phyloP scores from a whole-genome alignment of 53 echinoderm and acorn worm genomes.

The Apostichopus leukothele region DNA sequence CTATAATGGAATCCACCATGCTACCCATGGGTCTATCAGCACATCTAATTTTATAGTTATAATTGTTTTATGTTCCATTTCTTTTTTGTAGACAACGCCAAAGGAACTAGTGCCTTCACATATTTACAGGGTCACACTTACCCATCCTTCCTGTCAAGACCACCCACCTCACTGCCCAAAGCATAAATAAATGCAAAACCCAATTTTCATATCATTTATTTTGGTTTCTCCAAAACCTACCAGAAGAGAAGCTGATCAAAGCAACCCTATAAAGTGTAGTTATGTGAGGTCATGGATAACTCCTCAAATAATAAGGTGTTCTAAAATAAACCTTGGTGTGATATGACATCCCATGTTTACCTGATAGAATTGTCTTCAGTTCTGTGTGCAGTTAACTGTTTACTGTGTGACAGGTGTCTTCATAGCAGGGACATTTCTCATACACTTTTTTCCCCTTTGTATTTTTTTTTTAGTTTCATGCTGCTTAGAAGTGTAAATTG shows the following conservation, averaged over 20 bases:
- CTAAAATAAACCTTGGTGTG: neutral
- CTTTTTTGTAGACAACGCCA: neutral
- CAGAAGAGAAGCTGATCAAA: neutral
- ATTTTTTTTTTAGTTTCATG: too few relatives aligned
- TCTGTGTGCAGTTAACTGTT: too few relatives aligned
- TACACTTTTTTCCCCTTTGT: too few relatives aligned
- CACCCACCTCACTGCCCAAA: neutral
- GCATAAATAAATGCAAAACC: neutral
- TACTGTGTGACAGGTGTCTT: too few relatives aligned
- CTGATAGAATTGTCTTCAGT: too few relatives aligned
- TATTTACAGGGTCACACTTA: too few relatives aligned
- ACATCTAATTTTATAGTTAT: neutral
- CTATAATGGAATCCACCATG: too few relatives aligned
- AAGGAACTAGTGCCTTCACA: neutral
- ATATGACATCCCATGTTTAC: neutral
- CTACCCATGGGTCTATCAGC: neutral
- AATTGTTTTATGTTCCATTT: neutral
- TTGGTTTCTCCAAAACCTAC: neutral
- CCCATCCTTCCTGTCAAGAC: neutral
- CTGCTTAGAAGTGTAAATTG: too few relatives aligned
- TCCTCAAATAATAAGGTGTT: neutral
- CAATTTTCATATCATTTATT: neutral
- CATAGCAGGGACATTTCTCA: too few relatives aligned
- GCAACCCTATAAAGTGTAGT: neutral
- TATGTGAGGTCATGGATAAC: constrained; percentile 1